Percentiles rank a stretch among this genome's conserved stretches.
These are phyloP conservation scores for Aspidiotus destructor DNA, from an alignment of 2,888 invertebrate genomes.

Conservation along the genomic window DNA sequence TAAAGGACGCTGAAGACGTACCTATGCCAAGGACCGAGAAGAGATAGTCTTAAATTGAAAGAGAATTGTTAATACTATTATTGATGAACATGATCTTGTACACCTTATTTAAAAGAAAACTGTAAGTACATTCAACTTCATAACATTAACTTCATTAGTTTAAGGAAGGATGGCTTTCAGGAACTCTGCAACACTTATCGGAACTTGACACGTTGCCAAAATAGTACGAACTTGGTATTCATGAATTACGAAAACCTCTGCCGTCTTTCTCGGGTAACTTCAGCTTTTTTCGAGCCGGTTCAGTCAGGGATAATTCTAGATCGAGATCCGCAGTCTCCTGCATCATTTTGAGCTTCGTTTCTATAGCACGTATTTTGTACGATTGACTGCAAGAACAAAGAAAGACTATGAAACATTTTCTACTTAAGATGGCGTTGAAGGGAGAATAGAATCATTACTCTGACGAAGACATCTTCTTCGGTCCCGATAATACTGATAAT, in stretches of 20 bases:
- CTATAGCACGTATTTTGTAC: constrained; percentile 77
- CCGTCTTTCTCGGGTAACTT: background rate
- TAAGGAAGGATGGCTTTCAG: too few species aligned
- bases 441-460: background rate
- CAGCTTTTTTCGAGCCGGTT: constrained; percentile 16
- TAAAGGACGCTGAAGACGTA: constrained; percentile 98
- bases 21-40: constrained; percentile 57
- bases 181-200: too few species aligned
- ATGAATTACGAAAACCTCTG: too few species aligned
- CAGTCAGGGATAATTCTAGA: constrained; percentile 19
- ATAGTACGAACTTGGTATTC: too few species aligned
- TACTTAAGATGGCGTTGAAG: background rate
- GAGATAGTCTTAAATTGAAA: too few species aligned
- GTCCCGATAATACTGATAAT: constrained; percentile 50
- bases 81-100: too few species aligned
- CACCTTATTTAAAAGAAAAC: too few species aligned
- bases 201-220: too few species aligned
- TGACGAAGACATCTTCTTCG: background rate
- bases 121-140: too few species aligned
- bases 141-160: too few species aligned
- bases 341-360: constrained; percentile 74
- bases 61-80: too few species aligned
- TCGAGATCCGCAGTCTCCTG: constrained; percentile 42
- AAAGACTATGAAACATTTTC: background rate
- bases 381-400: constrained; percentile 50